Conservation (phyloP, 2,797 vertebrate species). For the Lindbergichthys nudifrons region DNA sequence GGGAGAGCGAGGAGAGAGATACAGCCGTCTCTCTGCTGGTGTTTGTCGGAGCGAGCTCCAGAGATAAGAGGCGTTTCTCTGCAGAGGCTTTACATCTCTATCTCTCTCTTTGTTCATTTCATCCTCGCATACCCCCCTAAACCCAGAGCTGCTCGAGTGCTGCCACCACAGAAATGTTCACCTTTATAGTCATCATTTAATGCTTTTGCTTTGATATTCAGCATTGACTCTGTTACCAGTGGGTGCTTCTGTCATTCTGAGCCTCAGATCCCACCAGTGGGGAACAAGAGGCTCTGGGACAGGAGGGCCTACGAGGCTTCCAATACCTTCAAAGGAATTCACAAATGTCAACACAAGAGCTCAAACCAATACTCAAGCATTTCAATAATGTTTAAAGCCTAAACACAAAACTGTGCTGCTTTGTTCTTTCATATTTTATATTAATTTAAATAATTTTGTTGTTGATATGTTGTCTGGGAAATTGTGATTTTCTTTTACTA, state of each 20-base stretch:
- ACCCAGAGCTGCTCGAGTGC: slow-evolving; percentile 37
- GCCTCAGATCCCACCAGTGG: slow-evolving; percentile 34
- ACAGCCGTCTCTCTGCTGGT: slow-evolving; percentile 37
- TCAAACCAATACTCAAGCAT: neutral
- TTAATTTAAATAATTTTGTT: neutral
- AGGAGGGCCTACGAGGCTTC: slow-evolving; percentile 11
- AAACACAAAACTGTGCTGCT: no score
- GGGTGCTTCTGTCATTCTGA: slow-evolving; percentile 20
- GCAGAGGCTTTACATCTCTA: slow-evolving; percentile 45
- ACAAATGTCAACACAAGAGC: neutral
- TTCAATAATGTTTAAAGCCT: neutral
- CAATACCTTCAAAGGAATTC: neutral
- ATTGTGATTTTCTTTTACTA: neutral
- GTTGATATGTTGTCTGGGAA: neutral
- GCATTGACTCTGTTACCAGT: slow-evolving; percentile 4
- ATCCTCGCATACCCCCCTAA: slow-evolving; percentile 14
- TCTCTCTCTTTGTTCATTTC: slow-evolving; percentile 39
- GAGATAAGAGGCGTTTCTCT: slow-evolving; percentile 55
- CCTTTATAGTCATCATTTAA: slow-evolving; percentile 41
- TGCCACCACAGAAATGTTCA: slow-evolving; percentile 46
- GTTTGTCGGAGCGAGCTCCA: slow-evolving; percentile 53
- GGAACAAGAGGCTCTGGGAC: slow-evolving; percentile 16
- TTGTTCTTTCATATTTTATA: neutral
- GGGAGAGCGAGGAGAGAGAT: slow-evolving; percentile 14
- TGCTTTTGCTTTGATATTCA: slow-evolving; percentile 39